Evolutionary conservation across 2,113 vertebrate genomes (phyloP).

Genomic region (Pteruthius melanotis): DNA sequence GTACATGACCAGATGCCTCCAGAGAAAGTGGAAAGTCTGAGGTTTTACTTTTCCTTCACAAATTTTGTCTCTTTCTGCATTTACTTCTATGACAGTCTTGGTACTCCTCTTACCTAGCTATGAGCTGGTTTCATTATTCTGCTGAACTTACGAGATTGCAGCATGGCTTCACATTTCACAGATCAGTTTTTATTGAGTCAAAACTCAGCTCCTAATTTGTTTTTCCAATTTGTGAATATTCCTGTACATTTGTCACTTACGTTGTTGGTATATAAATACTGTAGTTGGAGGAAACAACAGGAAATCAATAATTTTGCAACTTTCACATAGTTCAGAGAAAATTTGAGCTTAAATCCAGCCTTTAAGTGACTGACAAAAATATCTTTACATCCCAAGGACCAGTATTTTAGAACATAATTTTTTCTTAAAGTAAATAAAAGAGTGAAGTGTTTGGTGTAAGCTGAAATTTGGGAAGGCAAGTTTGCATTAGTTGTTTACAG

Average conservation of each 20-base stretch:
- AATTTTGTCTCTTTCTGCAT: not conserved
- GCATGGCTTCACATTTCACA: not conserved
- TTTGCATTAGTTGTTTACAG: accelerated
- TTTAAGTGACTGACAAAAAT: not conserved
- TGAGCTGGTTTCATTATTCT: not conserved
- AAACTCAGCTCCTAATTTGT: not conserved
- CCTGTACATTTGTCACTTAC: not conserved
- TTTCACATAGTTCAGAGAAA: not conserved
- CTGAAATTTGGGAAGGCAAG: not conserved
- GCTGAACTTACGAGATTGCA: not conserved
- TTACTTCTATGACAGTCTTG: not conserved
- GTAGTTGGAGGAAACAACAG: not conserved
- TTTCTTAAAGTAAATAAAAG: not conserved
- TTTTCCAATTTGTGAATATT: not conserved
- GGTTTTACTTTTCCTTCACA: not conserved
- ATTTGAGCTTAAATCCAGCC: not conserved
- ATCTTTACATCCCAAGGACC: not conserved
- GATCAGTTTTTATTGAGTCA: not conserved
- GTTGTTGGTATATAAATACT: not conserved
- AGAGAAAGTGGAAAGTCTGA: not conserved
- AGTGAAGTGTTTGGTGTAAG: not conserved
- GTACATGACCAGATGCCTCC: not conserved
- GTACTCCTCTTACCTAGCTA: not conserved
- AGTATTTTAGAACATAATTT: not conserved
- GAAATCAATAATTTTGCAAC: not conserved